Base-by-base conservation (phyloP, 2,888 invertebrate genomes). In the Ophion ventricosus region DNA sequence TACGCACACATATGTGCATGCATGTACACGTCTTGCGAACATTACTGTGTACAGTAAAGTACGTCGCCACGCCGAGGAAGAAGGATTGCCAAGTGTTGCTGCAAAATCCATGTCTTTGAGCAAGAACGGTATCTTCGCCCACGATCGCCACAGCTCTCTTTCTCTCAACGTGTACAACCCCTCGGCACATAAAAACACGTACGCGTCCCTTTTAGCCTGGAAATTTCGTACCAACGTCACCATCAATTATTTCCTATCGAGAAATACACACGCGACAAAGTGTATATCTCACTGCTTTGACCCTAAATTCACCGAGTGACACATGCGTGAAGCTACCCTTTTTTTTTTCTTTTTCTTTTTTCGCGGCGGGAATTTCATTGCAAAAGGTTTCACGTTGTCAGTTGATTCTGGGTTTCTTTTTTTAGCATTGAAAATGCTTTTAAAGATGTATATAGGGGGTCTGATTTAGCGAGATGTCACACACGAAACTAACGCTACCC, bases 241-340 rank as follows among this genome's bases (percentile, higher is more conserved):
- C 83, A 75, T 83, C 69, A 83, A 83, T 83, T 83, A 70, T 79
- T 63, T 75, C 75, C 79, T 75, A 75, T 75, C 79, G 64, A 43
- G 70, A 79, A 73, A 74, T 67, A 67, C 57, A 76, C 67, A 75
- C 74, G 43, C 49, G 56, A 26, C 63, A 35, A 69, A 70, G 56
- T 80, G 61, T 66, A 56, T 66, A 76, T 64, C 75, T 80, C 67
- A 35, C 49, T 43, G 23, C 11, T 64, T 79, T 40, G 64, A 59
- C 78, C 61, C 63, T 63, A 23, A 74, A 82, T 82, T 79, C 43
- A 69, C 14, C 66, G 75, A 66, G 75, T 26, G 56, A 56, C 64
- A 43, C 43, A 43, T 14, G 43, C 43, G 43, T 43, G 14, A 49
- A 49, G 4, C 49, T 4, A 3, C 14, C 49, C 17, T 49, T 49